Conservation (phyloP, 2,888 invertebrate species). For the Xanthorhoe designata region DNA sequence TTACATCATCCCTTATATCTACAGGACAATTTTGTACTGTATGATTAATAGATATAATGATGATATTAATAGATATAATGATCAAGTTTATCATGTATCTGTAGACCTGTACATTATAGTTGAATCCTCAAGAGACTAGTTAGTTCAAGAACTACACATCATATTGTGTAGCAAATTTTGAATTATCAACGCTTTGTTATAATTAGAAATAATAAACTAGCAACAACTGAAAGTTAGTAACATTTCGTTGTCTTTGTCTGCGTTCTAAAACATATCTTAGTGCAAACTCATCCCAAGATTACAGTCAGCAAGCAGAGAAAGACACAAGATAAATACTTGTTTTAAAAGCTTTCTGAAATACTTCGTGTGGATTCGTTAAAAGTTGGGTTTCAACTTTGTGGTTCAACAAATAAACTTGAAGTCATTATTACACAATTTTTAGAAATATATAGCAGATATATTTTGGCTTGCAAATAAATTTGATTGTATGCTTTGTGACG, state of each 20-base stretch:
- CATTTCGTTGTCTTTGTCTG: background rate
- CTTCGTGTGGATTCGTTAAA: slow-evolving; percentile 37
- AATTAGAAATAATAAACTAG: background rate
- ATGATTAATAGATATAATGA: too few species aligned
- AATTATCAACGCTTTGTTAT: background rate
- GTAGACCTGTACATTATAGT: too few species aligned
- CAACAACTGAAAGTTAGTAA: background rate
- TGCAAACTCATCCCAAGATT: slow-evolving; percentile 42
- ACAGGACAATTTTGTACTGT: too few species aligned
- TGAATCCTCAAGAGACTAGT: too few species aligned
- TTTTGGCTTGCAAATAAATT: too few species aligned
- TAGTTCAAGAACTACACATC: too few species aligned
- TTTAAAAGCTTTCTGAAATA: slow-evolving; percentile 40
- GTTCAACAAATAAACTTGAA: slow-evolving; percentile 18
- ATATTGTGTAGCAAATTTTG: background rate
- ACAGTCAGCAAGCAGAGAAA: slow-evolving; percentile 58
- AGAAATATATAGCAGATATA: background rate
- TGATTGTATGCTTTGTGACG: too few species aligned
- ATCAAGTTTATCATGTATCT: too few species aligned
- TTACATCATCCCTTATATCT: background rate
- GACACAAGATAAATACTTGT: slow-evolving; percentile 62
- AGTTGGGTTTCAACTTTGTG: slow-evolving; percentile 25
- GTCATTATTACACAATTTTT: background rate
- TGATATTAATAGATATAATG: too few species aligned
- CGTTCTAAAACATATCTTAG: background rate